Percentiles rank a stretch among this genome's conserved stretches.
phyloP scores from a whole-genome alignment of 2,888 invertebrate species.

The Minunthozetes semirufus region DNA sequence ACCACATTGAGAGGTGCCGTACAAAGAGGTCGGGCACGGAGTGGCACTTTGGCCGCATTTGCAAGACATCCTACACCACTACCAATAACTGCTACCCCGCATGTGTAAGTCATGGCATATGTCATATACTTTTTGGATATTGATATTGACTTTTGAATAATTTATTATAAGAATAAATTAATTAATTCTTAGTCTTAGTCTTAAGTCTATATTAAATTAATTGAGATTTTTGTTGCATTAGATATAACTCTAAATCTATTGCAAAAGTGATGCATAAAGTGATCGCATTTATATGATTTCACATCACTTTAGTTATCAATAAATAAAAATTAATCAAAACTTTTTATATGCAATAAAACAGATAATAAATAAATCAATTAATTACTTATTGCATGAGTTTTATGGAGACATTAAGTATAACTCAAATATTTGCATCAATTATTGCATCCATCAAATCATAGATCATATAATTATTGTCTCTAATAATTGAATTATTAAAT shows the following conservation, averaged over 20 bases:
- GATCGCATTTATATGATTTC: not conserved
- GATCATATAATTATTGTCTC: not conserved
- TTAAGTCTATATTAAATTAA: not conserved
- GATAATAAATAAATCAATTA: too few relatives aligned
- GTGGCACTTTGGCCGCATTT: slow-evolving; percentile 61
- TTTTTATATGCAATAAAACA: too few relatives aligned
- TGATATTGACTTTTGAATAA: not conserved
- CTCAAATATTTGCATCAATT: not conserved
- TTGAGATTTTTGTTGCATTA: slow-evolving; percentile 5
- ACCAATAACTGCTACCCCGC: slow-evolving; percentile 56
- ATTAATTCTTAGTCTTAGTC: not conserved
- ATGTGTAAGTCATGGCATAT: slow-evolving; percentile 29
- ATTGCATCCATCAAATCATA: not conserved
- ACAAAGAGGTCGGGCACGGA: slow-evolving; percentile 63
- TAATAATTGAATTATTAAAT: not conserved
- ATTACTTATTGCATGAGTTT: not conserved
- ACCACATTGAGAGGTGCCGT: slow-evolving; percentile 64
- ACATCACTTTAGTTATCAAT: not conserved
- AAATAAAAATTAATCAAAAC: not conserved
- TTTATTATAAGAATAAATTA: not conserved
- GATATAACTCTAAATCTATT: not conserved
- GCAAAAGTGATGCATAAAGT: not conserved
- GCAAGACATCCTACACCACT: slow-evolving; percentile 59
- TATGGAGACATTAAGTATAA: not conserved
- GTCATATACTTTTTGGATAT: not conserved